Base-by-base conservation (phyloP, 2,888 invertebrate genomes). In the Ichneumoninae sp. region DNA sequence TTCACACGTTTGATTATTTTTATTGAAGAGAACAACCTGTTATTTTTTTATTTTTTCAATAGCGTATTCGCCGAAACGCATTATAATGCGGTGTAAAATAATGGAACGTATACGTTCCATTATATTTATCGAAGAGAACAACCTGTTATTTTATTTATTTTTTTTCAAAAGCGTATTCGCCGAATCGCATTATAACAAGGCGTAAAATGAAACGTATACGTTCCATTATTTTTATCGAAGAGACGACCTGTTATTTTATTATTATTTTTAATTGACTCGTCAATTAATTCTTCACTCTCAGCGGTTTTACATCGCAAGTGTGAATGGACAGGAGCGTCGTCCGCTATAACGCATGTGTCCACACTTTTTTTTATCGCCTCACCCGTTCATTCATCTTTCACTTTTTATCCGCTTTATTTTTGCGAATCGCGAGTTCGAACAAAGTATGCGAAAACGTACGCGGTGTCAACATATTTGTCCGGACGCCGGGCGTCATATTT, bases 401-500 rank as follows among this genome's bases (percentile, higher is more conserved):
- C 26, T 54, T 70, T 22, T 33, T 77, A 44, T 74, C 40, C 50
- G 16, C 66, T 40, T 6, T 40, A 44, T 30, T 69, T 69, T 69
- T 13, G 10, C 44, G 44, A 44, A 44, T 36, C 40, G 60, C 57
- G 70, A 71, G 33, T 30, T 63, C 30, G 63, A 63, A 33, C 66
- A 60, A 66, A 70, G 54, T 65, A 22, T 30, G 78, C 70, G 70
- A 71, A 83, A 47, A 63, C 26, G 10, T 26, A 63, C 26, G 50
- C 70, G 13, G 60, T 71, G 82, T 85, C 79, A 63, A 71, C 82
- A 75, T 68, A 79, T 76, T 79, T 40, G 74, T 36, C 75, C 75
- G 85, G 79, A 79, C 85, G 82, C 44, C 19, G 70, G 65, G 85
- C 75, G 71, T 85, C 85, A 57, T 71, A 70, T 82, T 82, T 71